Evolutionary conservation across 2,888 invertebrate genomes (phyloP).

Genomic region (Stenchaetothrips biformis): DNA sequence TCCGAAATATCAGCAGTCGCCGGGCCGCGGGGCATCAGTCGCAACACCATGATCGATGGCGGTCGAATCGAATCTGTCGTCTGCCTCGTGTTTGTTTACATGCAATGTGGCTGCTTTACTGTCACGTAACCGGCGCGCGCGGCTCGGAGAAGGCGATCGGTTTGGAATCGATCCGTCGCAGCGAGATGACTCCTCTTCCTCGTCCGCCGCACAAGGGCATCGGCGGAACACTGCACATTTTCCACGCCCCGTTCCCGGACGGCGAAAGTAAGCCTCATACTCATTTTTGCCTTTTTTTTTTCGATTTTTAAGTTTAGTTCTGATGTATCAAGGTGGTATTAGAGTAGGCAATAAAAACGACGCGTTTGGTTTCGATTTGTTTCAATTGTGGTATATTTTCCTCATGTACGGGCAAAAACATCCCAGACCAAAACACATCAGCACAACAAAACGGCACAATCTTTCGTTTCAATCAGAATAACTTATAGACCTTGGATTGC

Average conservation of each 20-base stretch:
- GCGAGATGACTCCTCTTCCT: background rate
- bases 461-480: conserved; percentile 1
- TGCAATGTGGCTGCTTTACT: background rate
- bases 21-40: too few species aligned
- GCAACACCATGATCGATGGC: too few species aligned
- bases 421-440: background rate
- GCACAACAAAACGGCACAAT: conserved; percentile 15
- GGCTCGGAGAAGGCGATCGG: background rate
- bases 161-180: conserved; percentile 7
- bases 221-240: too few species aligned
- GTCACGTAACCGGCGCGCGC: background rate
- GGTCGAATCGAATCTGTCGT: too few species aligned
- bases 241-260: too few species aligned
- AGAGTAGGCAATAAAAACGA: too few species aligned
- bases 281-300: too few species aligned
- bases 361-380: background rate
- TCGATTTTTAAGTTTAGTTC: too few species aligned
- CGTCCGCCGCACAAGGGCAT: too few species aligned
- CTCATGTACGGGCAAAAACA: background rate
- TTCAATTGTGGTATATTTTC: conserved; percentile 15
- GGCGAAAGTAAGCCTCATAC: too few species aligned
- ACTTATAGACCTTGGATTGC: conserved; percentile 13
- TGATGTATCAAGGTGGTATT: too few species aligned
- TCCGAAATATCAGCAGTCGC: too few species aligned
- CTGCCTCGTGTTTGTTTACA: background rate